A percentile compares a stretch with the other conserved stretches of the same genome.
phyloP scores from a whole-genome alignment of 2,797 vertebrate genomes.

The Xenops minutus region DNA sequence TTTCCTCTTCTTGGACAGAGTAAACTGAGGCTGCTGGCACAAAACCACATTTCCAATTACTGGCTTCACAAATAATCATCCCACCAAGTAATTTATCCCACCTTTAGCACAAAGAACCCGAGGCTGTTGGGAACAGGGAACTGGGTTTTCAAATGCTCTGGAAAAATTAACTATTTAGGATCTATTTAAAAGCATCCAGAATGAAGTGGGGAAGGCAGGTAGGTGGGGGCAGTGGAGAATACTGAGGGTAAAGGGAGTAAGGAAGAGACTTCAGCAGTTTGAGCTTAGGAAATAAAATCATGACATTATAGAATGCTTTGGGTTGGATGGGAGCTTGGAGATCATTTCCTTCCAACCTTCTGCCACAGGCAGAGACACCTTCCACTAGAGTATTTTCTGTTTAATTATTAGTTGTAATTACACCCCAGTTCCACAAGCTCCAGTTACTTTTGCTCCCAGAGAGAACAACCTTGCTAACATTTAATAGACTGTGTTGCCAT shows the following conservation, averaged over 20 bases:
- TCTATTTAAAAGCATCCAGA: background rate
- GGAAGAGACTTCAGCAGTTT: background rate
- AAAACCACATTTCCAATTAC: conserved; percentile 6
- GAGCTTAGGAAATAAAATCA: background rate
- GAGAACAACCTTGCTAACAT: background rate
- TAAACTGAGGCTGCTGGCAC: background rate
- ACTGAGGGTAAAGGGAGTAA: background rate
- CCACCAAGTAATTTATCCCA: background rate
- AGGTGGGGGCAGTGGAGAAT: background rate
- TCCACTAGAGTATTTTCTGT: background rate
- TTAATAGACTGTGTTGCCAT: background rate
- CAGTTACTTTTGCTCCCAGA: background rate
- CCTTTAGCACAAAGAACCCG: background rate
- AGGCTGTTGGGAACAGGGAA: background rate
- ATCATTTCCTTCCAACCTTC: background rate
- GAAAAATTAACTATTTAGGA: background rate
- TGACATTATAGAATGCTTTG: background rate
- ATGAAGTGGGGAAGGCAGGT: background rate
- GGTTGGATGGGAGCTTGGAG: background rate
- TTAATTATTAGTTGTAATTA: background rate
- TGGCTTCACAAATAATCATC: background rate
- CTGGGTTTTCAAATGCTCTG: background rate
- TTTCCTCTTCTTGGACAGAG: background rate
- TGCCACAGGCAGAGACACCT: background rate
- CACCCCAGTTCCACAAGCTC: background rate